Evolutionary conservation across 2,113 vertebrate genomes (phyloP), one percentile per base, ranked within the genome.

Genomic region (Tautogolabrus adspersus): DNA sequence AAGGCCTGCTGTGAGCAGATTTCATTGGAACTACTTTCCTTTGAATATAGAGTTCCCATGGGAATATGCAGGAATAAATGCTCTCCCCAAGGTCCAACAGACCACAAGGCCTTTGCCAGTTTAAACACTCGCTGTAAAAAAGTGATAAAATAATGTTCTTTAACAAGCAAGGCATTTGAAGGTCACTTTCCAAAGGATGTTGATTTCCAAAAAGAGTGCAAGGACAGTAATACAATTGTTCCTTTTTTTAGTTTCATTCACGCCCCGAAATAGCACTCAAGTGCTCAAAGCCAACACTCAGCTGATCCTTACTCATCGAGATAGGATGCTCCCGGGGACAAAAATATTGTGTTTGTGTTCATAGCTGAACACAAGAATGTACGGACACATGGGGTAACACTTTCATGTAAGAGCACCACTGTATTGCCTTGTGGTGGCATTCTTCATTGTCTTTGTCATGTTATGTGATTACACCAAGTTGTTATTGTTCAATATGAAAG

Each of bases 231-330:
- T 9, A 52, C 52, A 26, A n/a, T 10, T 74, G 42, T 58, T 10
- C 3, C 19, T 58, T 66, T 64, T 34, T 72, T 51, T 68, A 81
- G 67, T 21, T 18, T 3, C 8, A 47, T 34, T 52, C 4, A 15
- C 10, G 21, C 3, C n/a, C 12, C 52, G 58, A 19, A 67, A 76
- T 37, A 66, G 19, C 55, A 8, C 58, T 72, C 3, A 0, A 0
- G 5, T 23, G 49, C 73, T 65, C 22, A 8, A 8, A 22, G 70
- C 59, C 19, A 21, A 67, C 16, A 19, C 37, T 46, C 76, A 79
- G 66, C 68, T 56, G 64, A 65, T 22, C 63, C 10, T 23, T 6
- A 6, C 26, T 60, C 6, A 68, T 34, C 11, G 40, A 42, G 38
- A 12, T 1, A n/a, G 18, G 26, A 57, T 6, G 18, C 6, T 51